phyloP scores from a whole-genome alignment of 1,140 invertebrate genomes.

The Drosophila elegans region DNA sequence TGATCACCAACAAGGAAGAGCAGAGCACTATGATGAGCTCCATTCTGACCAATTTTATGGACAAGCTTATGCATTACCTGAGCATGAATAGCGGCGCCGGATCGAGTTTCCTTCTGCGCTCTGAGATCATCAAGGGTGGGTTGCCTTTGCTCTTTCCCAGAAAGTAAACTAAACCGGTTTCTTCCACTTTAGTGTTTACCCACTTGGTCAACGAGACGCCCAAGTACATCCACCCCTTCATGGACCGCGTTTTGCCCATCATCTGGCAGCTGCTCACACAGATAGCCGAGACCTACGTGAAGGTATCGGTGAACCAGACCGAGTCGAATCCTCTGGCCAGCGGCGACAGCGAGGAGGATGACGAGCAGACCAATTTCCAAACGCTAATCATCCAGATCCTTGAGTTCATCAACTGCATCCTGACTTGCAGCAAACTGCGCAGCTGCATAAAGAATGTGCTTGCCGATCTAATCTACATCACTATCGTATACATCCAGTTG shows the following conservation, averaged over 20 bases:
- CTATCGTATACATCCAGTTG: constrained; percentile 89
- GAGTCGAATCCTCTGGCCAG: constrained; percentile 68
- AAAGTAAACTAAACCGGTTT: not conserved
- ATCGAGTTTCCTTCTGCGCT: constrained; percentile 89
- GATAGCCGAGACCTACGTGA: constrained; percentile 87
- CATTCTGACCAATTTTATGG: constrained; percentile 89
- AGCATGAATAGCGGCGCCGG: constrained; percentile 87
- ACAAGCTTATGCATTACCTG: constrained; percentile 89
- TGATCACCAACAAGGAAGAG: constrained; percentile 88
- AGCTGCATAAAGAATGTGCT: constrained; percentile 88
- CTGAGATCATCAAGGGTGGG: constrained; percentile 89
- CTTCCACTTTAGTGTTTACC: constrained; percentile 85
- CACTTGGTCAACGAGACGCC: constrained; percentile 88
- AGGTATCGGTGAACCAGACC: constrained; percentile 79
- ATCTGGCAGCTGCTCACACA: constrained; percentile 90
- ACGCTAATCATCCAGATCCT: constrained; percentile 91
- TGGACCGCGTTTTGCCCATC: constrained; percentile 89
- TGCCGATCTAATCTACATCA: constrained; percentile 90
- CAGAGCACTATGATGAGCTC: constrained; percentile 89
- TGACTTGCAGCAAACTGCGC: constrained; percentile 88
- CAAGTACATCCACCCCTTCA: constrained; percentile 88
- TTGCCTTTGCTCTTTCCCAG: constrained; percentile 6
- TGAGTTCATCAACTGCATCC: constrained; percentile 89
- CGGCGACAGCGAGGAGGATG: constrained; percentile 83
- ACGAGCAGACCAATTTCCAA: constrained; percentile 90